Evolutionary conservation across 2,113 vertebrate genomes (phyloP).

Genomic region (Cromileptes altivelis): DNA sequence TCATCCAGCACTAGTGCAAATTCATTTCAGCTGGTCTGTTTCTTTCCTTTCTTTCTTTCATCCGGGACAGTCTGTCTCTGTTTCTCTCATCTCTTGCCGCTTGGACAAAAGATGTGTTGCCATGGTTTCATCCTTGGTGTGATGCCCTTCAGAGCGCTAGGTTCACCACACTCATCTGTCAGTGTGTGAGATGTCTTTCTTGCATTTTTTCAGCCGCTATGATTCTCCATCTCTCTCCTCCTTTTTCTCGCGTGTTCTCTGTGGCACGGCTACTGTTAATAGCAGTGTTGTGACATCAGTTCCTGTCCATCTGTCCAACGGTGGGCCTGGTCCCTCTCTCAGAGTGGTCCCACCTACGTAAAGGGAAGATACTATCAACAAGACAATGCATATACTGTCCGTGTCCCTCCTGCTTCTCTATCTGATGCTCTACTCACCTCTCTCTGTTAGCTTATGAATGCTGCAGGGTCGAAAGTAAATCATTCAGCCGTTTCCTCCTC

Average conservation of each 20-base stretch:
- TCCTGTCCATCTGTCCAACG: conserved; percentile 63
- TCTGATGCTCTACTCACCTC: conserved; percentile 57
- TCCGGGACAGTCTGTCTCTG: conserved; percentile 57
- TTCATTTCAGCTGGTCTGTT: conserved; percentile 82
- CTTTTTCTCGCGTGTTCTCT: conserved; percentile 29
- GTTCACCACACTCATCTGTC: conserved; percentile 70
- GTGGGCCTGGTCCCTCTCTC: conserved; percentile 69
- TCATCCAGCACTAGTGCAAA: conserved; percentile 85
- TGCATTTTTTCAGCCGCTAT: conserved; percentile 46
- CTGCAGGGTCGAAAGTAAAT: conserved; percentile 90
- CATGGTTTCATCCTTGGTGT: conserved; percentile 80
- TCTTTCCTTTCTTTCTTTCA: conserved; percentile 48
- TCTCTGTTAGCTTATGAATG: conserved; percentile 80
- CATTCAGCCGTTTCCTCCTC: conserved; percentile 91
- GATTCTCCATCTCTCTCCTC: conserved; percentile 38
- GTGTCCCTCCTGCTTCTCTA: background rate
- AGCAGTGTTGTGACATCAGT: conserved; percentile 63
- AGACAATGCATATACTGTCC: background rate
- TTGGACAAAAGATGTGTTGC: conserved; percentile 77
- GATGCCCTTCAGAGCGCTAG: conserved; percentile 72
- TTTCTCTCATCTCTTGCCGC: conserved; percentile 61
- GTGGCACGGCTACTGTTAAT: conserved; percentile 33
- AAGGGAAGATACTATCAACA: conserved; percentile 38
- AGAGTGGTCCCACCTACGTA: conserved; percentile 73
- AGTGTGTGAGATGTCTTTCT: conserved; percentile 63